Evolutionary conservation across 2,888 invertebrate species (phyloP), one percentile per base, ranked within the genome.

Genomic region (Conchocele bisecta): DNA sequence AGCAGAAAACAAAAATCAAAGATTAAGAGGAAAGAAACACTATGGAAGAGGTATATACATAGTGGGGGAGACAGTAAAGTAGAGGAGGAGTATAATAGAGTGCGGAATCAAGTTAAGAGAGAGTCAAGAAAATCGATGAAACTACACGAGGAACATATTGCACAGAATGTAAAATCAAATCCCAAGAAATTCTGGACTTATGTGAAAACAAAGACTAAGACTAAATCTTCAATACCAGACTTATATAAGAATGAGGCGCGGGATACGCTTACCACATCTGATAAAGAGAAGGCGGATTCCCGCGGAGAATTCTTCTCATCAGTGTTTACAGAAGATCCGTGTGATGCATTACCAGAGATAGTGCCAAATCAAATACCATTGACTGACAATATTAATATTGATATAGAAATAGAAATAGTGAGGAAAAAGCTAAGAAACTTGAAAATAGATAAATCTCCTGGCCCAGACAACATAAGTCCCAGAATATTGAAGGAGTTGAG

Each of bases 261-360:
- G 22, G 28, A 42, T 15, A n/a, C 11, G 13, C 4, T 44, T 2
- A 57, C 57, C 0, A 29, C n/a, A 3, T 20, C 26, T 1, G 57
- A 57, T 28, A 44, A 31, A 15, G 57, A 33, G 31, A 44, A 57
- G 22, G 57, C 57, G 31, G 33, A 57, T 2, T 31, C 28, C 9
- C 20, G 42, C n/a, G 41, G 42, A 57, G 20, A 42, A n/a, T 41
- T 56, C 20, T 37, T 56, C 24, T 20, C 39, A 1, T 39, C 39
- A 15, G 39, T 57, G 1, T 57, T 57, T n/a, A 57, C 57, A 24
- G 17, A 57, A 0, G 57, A 44, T 17, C n/a, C n/a, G n/a, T n/a
- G n/a, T n/a, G n/a, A n/a, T n/a, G n/a, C n/a, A n/a, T n/a, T n/a
- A n/a, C n/a, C n/a, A n/a, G n/a, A n/a, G n/a, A n/a, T n/a, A n/a